Percentiles rank a stretch among this genome's conserved stretches.
Conservation (phyloP, 2,797 vertebrate genomes). For the Prunella strophiata region DNA sequence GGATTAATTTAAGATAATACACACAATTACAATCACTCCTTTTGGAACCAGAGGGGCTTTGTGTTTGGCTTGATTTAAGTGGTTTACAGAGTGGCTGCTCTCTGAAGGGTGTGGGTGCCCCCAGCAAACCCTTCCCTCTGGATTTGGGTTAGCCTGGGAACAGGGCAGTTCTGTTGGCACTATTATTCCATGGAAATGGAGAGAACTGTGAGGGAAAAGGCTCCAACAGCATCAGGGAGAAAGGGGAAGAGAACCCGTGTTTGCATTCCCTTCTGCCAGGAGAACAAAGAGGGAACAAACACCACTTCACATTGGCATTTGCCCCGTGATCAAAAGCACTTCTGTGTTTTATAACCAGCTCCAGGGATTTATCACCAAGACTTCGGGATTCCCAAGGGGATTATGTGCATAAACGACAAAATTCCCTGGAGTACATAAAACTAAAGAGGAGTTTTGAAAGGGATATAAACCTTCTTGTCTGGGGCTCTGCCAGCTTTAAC, state of each 20-base stretch:
- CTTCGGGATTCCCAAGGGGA: background rate
- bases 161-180: rapidly evolving
- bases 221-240: rapidly evolving
- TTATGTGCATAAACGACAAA: background rate
- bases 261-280: background rate
- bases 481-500: background rate
- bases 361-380: background rate
- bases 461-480: background rate
- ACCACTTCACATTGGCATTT: rapidly evolving
- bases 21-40: background rate
- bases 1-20: slow-evolving; percentile 15
- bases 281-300: background rate
- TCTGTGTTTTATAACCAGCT: background rate
- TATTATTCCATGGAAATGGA: no score
- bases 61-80: background rate
- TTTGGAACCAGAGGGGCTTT: background rate
- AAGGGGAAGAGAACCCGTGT: background rate
- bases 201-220: background rate
- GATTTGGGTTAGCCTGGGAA: no score
- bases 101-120: background rate
- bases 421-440: background rate
- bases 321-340: background rate
- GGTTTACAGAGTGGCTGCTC: background rate
- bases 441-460: background rate
- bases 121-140: background rate